Conservation (phyloP, 2,113 vertebrate genomes). For the Mirounga angustirostris region DNA sequence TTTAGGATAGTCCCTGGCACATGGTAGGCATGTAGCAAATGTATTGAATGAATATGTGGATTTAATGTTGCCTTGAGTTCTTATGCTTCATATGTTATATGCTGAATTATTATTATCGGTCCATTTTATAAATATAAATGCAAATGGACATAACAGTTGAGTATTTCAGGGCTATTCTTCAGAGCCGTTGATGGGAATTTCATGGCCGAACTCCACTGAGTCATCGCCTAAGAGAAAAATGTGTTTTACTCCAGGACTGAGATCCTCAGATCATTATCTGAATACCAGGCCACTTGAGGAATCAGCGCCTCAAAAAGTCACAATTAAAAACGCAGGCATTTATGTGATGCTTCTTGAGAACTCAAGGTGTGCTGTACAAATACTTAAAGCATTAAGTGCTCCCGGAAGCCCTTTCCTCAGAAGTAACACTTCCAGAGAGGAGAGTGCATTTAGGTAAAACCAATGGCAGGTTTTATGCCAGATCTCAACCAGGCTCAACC, state of each 20-base stretch:
- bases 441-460: conserved; percentile 43
- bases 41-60: neutral
- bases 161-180: conserved; percentile 24
- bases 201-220: neutral
- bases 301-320: conserved; percentile 29
- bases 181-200: conserved; percentile 13
- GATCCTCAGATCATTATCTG: conserved; percentile 27
- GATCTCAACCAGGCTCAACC: neutral
- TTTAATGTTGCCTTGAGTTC: conserved; percentile 30
- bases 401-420: conserved; percentile 22
- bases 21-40: neutral
- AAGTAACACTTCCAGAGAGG: conserved; percentile 26
- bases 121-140: conserved; percentile 44
- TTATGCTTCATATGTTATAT: conserved; percentile 1
- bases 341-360: conserved; percentile 41
- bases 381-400: conserved; percentile 34
- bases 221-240: conserved; percentile 45
- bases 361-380: neutral
- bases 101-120: conserved; percentile 13
- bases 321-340: neutral
- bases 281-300: conserved; percentile 21
- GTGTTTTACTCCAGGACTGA: neutral
- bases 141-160: neutral
- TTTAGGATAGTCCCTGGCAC: neutral
- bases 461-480: neutral